Percentiles rank a stretch among this genome's conserved stretches.
These are phyloP conservation scores for Ceratina australensis DNA, from an alignment of 1,140 invertebrate genomes.

Conservation along the genomic window DNA sequence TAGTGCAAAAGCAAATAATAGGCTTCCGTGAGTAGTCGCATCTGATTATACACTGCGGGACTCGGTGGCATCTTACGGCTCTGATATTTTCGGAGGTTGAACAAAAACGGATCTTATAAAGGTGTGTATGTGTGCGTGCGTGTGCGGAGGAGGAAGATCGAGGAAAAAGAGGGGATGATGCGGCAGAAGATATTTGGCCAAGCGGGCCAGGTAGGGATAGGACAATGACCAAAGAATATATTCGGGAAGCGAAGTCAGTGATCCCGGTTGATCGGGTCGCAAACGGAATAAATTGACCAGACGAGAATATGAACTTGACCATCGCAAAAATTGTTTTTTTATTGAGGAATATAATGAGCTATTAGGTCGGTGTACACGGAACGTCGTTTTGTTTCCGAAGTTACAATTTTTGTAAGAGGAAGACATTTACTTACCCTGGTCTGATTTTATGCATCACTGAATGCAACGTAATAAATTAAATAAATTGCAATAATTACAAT, in stretches of 20 bases:
- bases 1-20: constrained; percentile 37
- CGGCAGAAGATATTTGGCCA: constrained; percentile 6
- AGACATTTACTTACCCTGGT: no score
- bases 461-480: no score
- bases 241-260: constrained; percentile 42
- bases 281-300: constrained; percentile 49
- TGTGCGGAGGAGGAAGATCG: not conserved
- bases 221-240: constrained; percentile 56
- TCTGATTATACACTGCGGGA: constrained; percentile 33
- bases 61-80: constrained; percentile 20
- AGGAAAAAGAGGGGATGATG: not conserved
- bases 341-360: not conserved
- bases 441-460: no score
- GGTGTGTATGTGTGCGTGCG: no score
- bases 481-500: no score
- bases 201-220: constrained; percentile 36
- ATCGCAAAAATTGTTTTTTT: constrained; percentile 55
- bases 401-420: no score
- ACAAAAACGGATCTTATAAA: constrained; percentile 41
- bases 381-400: no score
- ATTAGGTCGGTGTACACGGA: no score
- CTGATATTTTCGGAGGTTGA: constrained; percentile 39
- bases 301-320: constrained; percentile 38
- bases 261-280: constrained; percentile 40
- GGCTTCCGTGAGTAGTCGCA: constrained; percentile 29